Conservation (phyloP, 2,888 invertebrate species). For the Xestia rhomboidea region DNA sequence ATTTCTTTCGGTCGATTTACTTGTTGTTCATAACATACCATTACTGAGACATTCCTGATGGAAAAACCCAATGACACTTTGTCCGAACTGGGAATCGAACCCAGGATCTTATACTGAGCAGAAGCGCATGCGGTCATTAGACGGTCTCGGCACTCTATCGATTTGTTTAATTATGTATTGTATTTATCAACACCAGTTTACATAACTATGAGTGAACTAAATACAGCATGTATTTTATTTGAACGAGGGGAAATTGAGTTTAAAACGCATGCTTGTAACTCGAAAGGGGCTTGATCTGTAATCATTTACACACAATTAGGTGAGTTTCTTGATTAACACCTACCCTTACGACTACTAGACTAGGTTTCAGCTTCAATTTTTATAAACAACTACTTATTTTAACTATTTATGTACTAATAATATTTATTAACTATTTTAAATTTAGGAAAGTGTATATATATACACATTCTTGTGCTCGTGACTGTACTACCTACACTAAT, state of each 20-base stretch:
- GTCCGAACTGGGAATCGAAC: not conserved
- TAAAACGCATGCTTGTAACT: not conserved
- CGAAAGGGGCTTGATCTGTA: not conserved
- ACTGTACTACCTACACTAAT: not conserved
- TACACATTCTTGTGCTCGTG: too few species aligned
- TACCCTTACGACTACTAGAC: too few species aligned
- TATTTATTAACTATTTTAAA: too few species aligned
- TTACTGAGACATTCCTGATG: not conserved
- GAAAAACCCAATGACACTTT: not conserved
- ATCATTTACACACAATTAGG: not conserved
- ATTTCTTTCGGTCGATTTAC: not conserved
- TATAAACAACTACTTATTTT: too few species aligned
- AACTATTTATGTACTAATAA: too few species aligned
- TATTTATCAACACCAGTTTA: not conserved
- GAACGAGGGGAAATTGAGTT: slow-evolving; percentile 1
- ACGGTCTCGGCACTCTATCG: not conserved
- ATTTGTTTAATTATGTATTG: not conserved
- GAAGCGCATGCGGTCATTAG: not conserved
- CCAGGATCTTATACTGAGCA: not conserved
- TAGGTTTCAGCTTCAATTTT: too few species aligned
- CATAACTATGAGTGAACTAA: not conserved
- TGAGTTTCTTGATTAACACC: not conserved
- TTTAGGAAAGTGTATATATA: too few species aligned
- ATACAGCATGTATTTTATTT: slow-evolving; percentile 7
- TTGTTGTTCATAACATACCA: not conserved